Evolutionary conservation across 1,140 invertebrate genomes (phyloP), one percentile per base, ranked within the genome.

Genomic region (Acromyrmex echinatior): DNA sequence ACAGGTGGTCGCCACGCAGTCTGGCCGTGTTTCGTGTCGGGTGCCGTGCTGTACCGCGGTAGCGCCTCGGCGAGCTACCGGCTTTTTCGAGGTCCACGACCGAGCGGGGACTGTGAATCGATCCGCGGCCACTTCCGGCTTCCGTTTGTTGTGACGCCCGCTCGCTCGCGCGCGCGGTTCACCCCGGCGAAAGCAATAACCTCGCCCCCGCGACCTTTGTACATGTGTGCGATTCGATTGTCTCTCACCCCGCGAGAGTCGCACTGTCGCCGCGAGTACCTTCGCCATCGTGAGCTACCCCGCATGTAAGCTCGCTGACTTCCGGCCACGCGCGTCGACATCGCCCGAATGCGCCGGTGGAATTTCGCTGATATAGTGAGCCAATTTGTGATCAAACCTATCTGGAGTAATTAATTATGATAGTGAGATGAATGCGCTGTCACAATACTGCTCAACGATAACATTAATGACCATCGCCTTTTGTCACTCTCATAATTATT

Each of bases 1-100:
- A 94, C 93, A 94, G 93, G 93, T 94, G 93, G 93, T 94, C 93
- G 93, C 92, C 93, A 93, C 92, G 93, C 93, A 93, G 93, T 94
- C 93, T 93, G 90, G 87, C 88, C 80, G 82, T 92, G 88, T 89
- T 92, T 90, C 92, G 88, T 90, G 87, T 79, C 87, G 87, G 84
- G 84, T 77, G 87, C 86, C 90, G 91, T 58, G 71, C 76, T 60
- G 76, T 86, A 86, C 78, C 63, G 65, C 74, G 87, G 78, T 86
- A 92, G 88, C 90, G 88, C 76, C 84, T 84, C 85, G 90, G 31
- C 76, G 82, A 77, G 86, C 63, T 58, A 81, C 70, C 76, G 66
- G 90, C 73, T 86, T 92, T 93, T 92, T 93, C 92, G 93, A 92
- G 92, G 92, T 93, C 88, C 92, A 91, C 90, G 91, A 92, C 92